Evolutionary conservation across 2,888 invertebrate genomes (phyloP).

Genomic region (Scelioninae gen. 1): DNA sequence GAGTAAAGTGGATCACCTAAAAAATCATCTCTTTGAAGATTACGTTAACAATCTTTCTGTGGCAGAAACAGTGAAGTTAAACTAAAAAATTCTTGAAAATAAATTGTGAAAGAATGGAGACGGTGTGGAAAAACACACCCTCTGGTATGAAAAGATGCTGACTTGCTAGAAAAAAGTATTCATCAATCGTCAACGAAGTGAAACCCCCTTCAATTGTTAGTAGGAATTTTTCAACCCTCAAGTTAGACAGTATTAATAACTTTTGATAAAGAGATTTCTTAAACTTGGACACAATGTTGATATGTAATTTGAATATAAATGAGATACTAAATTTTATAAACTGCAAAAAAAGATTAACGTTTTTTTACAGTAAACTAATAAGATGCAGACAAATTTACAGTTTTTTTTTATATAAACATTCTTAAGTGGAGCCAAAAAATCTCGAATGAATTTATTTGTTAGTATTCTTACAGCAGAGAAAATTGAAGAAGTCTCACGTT

Average conservation of each 20-base stretch:
- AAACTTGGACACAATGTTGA: too few species aligned
- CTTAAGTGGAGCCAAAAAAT: too few species aligned
- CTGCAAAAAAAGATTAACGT: too few species aligned
- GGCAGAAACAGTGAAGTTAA: not conserved
- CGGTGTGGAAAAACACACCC: not conserved
- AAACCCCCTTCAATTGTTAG: conserved; percentile 6
- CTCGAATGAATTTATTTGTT: not conserved
- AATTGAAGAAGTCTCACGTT: not conserved
- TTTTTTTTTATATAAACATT: too few species aligned
- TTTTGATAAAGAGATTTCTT: conserved; percentile 22
- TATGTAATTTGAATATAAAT: too few species aligned
- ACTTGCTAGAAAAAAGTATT: conserved; percentile 17
- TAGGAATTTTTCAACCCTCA: not conserved
- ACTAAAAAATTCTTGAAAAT: not conserved
- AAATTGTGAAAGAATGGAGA: conserved; percentile 12
- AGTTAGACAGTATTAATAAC: conserved; percentile 9
- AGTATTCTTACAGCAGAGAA: not conserved
- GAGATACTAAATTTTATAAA: too few species aligned
- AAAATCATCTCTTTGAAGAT: conserved; percentile 10
- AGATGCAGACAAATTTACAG: too few species aligned
- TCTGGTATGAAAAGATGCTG: conserved; percentile 27
- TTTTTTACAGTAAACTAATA: too few species aligned
- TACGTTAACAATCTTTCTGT: not conserved
- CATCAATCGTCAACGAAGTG: conserved; percentile 25
- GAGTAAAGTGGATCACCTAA: conserved; percentile 1